A percentile compares a stretch with the other conserved stretches of the same genome.
phyloP scores from a whole-genome alignment of 2,797 vertebrate species.

The Karalla daura region DNA sequence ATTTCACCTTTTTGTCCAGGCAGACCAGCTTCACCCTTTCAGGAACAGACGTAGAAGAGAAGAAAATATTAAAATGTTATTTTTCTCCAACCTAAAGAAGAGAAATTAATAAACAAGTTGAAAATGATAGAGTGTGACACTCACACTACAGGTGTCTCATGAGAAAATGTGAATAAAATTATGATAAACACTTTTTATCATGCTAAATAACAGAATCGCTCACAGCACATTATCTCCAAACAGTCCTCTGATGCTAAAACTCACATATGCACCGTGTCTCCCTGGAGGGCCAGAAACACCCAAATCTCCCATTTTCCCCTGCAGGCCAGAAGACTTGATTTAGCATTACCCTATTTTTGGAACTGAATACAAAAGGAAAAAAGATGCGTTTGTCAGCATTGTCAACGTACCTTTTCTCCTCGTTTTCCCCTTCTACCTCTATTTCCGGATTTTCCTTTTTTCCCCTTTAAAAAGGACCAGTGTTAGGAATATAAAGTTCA shows the following conservation, averaged over 20 bases:
- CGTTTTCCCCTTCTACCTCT: constrained; percentile 74
- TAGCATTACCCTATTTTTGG: not conserved
- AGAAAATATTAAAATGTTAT: not conserved
- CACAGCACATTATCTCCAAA: not conserved
- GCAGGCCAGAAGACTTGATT: constrained; percentile 6
- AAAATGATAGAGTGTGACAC: not conserved
- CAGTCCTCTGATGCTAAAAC: constrained; percentile 39
- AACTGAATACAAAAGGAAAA: not conserved
- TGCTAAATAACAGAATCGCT: not conserved
- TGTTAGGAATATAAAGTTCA: not conserved
- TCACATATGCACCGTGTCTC: constrained; percentile 81
- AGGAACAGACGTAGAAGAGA: constrained; percentile 7
- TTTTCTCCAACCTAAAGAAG: not conserved
- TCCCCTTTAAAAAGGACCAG: constrained; percentile 75
- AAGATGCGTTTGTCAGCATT: not conserved
- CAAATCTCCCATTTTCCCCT: constrained; percentile 79
- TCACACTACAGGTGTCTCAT: not conserved
- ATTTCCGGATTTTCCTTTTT: constrained; percentile 82
- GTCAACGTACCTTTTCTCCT: constrained; percentile 82
- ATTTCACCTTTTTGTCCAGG: constrained; percentile 76
- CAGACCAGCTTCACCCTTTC: constrained; percentile 81
- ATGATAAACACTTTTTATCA: not conserved
- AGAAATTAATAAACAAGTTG: not conserved
- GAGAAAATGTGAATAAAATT: not conserved
- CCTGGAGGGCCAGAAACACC: constrained; percentile 80